A percentile compares a stretch with the other conserved stretches of the same genome.
Evolutionary conservation across 2,113 vertebrate species (phyloP).

Genomic region (Pelvicachromis taeniatus): DNA sequence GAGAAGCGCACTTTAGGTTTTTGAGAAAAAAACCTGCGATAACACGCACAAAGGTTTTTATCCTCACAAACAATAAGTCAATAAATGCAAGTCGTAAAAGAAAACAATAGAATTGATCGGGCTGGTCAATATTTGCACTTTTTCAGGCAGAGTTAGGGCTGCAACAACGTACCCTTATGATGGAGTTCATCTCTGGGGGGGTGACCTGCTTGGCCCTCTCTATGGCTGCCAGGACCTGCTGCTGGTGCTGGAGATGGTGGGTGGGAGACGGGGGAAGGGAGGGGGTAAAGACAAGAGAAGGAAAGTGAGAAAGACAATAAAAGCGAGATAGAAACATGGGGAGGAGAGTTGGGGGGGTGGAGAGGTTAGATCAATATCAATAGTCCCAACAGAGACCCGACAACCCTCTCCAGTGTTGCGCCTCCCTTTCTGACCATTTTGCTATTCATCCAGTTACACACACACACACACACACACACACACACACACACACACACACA

Average conservation of each 20-base stretch:
- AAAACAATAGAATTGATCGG: background rate
- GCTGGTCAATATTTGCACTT: background rate
- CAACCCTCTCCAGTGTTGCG: constrained; percentile 31
- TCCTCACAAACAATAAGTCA: background rate
- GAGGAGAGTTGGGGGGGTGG: constrained; percentile 9
- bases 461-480: background rate
- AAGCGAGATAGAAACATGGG: constrained; percentile 40
- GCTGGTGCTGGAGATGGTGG: constrained; percentile 83
- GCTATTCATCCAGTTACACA: constrained; percentile 18
- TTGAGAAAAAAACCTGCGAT: background rate
- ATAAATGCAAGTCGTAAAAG: background rate
- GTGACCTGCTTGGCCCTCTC: constrained; percentile 98
- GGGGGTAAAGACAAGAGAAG: background rate
- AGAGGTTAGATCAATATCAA: constrained; percentile 70
- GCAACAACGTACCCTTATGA: constrained; percentile 86
- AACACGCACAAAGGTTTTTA: background rate
- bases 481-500: background rate
- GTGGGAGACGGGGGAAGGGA: background rate
- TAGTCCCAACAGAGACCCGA: constrained; percentile 44
- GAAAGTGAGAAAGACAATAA: constrained; percentile 44
- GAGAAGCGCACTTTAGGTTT: background rate
- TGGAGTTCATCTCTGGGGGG: constrained; percentile 97
- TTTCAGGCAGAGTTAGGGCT: background rate
- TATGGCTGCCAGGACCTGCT: constrained; percentile 96
- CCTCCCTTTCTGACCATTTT: constrained; percentile 25